Conservation (phyloP, 2,797 vertebrate species). For the Chromobotia macracanthus region DNA sequence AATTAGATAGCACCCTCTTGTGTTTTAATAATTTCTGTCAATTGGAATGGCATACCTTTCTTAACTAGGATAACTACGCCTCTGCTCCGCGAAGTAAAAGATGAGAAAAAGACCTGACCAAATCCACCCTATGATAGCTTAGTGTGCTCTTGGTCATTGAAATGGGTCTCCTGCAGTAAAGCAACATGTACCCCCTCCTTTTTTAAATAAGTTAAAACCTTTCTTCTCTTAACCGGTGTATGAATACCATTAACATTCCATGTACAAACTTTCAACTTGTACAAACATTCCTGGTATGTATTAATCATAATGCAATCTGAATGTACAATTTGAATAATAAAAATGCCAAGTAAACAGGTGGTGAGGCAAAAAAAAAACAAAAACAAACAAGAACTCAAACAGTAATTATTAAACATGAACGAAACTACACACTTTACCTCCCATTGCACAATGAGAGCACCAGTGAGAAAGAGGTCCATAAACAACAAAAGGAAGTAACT, state of each 20-base stretch:
- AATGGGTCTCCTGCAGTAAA: no score
- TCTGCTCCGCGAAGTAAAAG: not conserved
- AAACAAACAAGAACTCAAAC: not conserved
- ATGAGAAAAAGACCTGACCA: not conserved
- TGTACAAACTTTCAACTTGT: not conserved
- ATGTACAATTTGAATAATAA: not conserved
- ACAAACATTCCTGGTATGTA: not conserved
- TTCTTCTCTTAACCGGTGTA: no score
- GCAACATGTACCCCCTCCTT: no score
- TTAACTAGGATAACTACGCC: not conserved
- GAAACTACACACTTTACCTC: not conserved
- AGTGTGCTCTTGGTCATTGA: no score
- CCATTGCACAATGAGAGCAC: not conserved
- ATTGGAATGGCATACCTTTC: not conserved
- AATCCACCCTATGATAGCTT: no score
- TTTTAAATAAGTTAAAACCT: no score
- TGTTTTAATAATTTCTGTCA: not conserved
- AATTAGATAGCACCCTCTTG: constrained; percentile 1
- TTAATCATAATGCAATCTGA: not conserved
- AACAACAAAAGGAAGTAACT: not conserved
- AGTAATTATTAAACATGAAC: not conserved
- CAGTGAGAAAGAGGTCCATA: not conserved
- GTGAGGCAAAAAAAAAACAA: not conserved
- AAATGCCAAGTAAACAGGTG: not conserved
- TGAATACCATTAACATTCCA: no score